These are phyloP conservation scores for Dinomys branickii DNA, from an alignment of 2,113 vertebrate species.

Conservation along the genomic window DNA sequence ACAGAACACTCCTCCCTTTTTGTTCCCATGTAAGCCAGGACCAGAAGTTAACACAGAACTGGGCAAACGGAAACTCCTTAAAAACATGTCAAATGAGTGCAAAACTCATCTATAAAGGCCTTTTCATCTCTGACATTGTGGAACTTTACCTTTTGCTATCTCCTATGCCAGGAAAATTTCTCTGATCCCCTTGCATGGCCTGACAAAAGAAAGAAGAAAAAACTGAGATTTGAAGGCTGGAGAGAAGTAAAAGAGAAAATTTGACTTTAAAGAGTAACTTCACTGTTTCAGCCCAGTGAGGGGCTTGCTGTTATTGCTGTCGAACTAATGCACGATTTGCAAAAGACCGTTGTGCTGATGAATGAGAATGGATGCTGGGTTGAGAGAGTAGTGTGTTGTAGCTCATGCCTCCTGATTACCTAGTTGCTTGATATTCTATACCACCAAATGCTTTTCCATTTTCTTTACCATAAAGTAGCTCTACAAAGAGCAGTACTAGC, in stretches of 20 bases:
- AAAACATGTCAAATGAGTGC: not conserved
- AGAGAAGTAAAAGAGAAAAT: not conserved
- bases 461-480: not conserved
- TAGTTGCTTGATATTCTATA: not conserved
- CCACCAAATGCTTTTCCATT: not conserved
- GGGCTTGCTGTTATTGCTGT: not conserved
- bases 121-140: not conserved
- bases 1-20: not conserved
- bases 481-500: not conserved
- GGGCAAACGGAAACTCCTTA: not conserved
- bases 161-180: not conserved
- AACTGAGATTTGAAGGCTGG: not conserved
- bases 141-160: not conserved
- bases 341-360: not conserved
- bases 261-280: not conserved
- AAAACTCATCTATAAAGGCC: not conserved
- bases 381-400: not conserved
- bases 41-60: not conserved
- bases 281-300: not conserved
- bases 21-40: not conserved
- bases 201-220: not conserved
- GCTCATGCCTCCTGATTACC: too few species aligned
- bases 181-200: not conserved
- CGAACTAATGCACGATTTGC: not conserved
- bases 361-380: not conserved